A percentile compares a stretch with the other conserved stretches of the same genome.
Conservation (phyloP, 2,797 vertebrate species). For the Chelon auratus region DNA sequence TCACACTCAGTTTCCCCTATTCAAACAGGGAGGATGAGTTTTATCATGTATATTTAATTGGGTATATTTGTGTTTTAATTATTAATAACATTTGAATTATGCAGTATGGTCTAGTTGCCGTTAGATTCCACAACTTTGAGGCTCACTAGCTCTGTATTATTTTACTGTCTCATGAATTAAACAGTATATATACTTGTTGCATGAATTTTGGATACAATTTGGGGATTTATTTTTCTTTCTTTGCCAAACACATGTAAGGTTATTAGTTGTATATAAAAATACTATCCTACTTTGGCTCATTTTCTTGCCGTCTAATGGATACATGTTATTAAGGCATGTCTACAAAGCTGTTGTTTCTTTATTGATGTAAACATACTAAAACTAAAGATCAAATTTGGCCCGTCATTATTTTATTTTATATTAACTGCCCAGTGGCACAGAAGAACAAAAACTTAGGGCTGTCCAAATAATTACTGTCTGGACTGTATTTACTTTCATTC, state of each 20-base stretch:
- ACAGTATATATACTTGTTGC: too few species aligned
- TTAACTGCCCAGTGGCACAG: not conserved
- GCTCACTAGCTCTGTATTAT: not conserved
- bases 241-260: not conserved
- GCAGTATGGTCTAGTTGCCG: not conserved
- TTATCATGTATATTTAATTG: slow-evolving; percentile 17
- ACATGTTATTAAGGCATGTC: not conserved
- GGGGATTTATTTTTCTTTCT: too few species aligned
- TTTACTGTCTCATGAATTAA: not conserved
- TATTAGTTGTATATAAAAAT: not conserved
- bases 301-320: not conserved
- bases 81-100: slow-evolving; percentile 18
- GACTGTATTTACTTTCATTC: not conserved
- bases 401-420: not conserved
- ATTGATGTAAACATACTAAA: not conserved
- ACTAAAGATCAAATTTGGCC: not conserved
- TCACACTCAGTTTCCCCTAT: not conserved
- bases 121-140: not conserved
- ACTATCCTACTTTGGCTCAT: not conserved
- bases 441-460: not conserved
- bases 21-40: slow-evolving; percentile 21
- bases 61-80: slow-evolving; percentile 23
- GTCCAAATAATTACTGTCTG: not conserved
- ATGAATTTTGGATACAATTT: not conserved
- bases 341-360: not conserved